These are phyloP conservation scores for Nematopogon swammerdamellus DNA, from an alignment of 2,888 invertebrate genomes.

Conservation along the genomic window DNA sequence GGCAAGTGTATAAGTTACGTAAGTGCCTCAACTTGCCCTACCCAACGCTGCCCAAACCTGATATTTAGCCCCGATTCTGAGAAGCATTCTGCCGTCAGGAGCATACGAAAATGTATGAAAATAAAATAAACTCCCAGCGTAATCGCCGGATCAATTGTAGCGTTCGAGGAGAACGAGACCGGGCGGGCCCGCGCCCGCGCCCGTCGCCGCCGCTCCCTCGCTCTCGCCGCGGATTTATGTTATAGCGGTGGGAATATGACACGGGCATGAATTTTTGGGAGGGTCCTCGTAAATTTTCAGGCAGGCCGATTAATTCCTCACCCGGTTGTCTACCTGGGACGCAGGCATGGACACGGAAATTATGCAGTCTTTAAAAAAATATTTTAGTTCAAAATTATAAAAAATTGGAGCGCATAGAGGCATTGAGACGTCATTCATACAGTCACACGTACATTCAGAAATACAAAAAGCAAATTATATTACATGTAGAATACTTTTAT, in stretches of 20 bases:
- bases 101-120: conserved; percentile 16
- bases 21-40: no score
- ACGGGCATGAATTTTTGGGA: not conserved
- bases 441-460: no score
- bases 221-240: not conserved
- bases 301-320: not conserved
- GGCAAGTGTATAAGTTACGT: no score
- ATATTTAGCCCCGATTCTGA: not conserved
- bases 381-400: no score
- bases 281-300: not conserved
- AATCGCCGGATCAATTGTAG: conserved; percentile 32
- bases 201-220: no score
- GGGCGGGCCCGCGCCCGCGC: not conserved
- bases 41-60: not conserved
- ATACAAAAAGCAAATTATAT: no score
- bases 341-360: no score
- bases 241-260: not conserved
- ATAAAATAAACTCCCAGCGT: conserved; percentile 35
- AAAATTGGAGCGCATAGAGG: no score
- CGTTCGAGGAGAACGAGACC: conserved; percentile 7
- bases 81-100: not conserved
- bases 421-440: no score
- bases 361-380: no score
- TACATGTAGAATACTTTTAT: no score
- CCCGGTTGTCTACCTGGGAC: no score